Base-by-base conservation (phyloP, 2,113 vertebrate species). In the Delphinus delphis region DNA sequence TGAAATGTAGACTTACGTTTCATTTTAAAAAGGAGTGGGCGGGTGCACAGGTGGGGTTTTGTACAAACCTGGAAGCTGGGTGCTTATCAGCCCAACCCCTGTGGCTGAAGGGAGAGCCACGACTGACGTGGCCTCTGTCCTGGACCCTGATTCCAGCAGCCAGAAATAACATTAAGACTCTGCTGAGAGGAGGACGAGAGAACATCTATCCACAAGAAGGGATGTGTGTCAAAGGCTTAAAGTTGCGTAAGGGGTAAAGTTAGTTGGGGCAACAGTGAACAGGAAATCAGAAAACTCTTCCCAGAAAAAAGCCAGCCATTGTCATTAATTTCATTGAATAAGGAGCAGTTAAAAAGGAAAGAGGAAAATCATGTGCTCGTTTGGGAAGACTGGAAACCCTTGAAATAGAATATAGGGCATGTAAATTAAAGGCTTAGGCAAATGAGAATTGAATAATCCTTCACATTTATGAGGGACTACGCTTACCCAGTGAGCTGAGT, bases 351-450 rank as follows among this genome's bases (percentile, higher is more conserved):
- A 11, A 79, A 92, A 62, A 62, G 58, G 13, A 50, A 93, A 26
- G 68, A 80, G 15, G 53, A 81, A 73, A 91, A 26, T 17, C 1
- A 0, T 53, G 55, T 80, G 65, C 47, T 88, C 62, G 33, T 58
- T 88, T 44, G 62, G 38, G 85, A 94, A 96, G 47, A 41, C 63
- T 28, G 1, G 21, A 50, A 92, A 91, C 60, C 28, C 68, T 94
- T 90, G 82, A 70, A 88, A 92, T 58, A 97, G 96, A 93, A 94
- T 44, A 70, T 44, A 71, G 71, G 76, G 41, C 81, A 58, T 80
- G 6, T n/a, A 67, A 90, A 83, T 26, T 15, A 80, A 74, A 89
- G 33, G 23, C 74, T 67, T 26, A 1, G 25, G 82, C 23, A 63
- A 94, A 63, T 65, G 44, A 50, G 62, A 83, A 62, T 8, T 50